Percentiles rank a stretch among this genome's conserved stretches.
phyloP scores from a whole-genome alignment of 2,797 vertebrate species.

The Crax fasciolata region DNA sequence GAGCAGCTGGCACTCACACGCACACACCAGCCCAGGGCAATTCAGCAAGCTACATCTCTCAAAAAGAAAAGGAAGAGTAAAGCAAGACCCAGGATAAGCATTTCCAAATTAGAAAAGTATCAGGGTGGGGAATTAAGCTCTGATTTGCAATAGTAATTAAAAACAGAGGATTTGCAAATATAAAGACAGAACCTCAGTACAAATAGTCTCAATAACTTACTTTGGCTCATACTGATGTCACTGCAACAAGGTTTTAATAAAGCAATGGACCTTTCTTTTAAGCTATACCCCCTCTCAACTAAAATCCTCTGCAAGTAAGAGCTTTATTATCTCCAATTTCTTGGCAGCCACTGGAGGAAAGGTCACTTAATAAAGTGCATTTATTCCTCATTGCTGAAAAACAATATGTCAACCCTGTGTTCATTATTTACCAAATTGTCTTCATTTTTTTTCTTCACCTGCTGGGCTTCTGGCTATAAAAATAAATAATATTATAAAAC shows the following conservation, averaged over 20 bases:
- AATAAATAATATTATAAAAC: slow-evolving; percentile 82
- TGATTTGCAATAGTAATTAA: slow-evolving; percentile 22
- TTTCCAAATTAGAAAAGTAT: slow-evolving; percentile 15
- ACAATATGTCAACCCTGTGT: slow-evolving; percentile 82
- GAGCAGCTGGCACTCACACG: background rate
- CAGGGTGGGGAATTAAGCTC: slow-evolving; percentile 41
- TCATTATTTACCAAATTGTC: slow-evolving; percentile 87
- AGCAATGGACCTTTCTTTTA: slow-evolving; percentile 32
- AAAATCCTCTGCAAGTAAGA: slow-evolving; percentile 77
- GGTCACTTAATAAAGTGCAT: slow-evolving; percentile 84
- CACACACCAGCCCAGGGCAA: fast-evolving
- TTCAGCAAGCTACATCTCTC: background rate
- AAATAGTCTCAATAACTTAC: background rate
- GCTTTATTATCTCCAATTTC: slow-evolving; percentile 84
- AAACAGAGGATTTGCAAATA: slow-evolving; percentile 43
- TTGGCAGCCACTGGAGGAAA: slow-evolving; percentile 81
- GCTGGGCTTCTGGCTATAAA: slow-evolving; percentile 79
- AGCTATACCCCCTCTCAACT: slow-evolving; percentile 64
- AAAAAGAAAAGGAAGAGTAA: background rate
- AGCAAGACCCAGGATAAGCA: slow-evolving; percentile 11
- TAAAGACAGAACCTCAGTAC: background rate
- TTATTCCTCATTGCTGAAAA: slow-evolving; percentile 83
- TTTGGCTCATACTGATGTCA: background rate
- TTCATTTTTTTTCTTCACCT: slow-evolving; percentile 84
- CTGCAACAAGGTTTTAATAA: slow-evolving; percentile 72